phyloP scores from a whole-genome alignment of 2,113 vertebrate genomes.

The Cyprinus carpio region DNA sequence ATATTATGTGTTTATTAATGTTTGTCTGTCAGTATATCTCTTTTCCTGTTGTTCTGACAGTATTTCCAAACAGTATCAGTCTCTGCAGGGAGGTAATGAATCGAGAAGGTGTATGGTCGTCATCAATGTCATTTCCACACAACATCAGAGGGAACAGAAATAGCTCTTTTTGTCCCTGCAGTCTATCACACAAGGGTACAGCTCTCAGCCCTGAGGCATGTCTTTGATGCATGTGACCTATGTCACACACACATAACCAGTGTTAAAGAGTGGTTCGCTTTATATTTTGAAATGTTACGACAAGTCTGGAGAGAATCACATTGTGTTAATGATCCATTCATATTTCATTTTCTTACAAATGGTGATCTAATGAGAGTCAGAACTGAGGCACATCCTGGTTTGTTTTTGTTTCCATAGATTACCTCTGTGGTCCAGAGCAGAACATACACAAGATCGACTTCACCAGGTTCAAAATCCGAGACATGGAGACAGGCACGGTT shows the following conservation, averaged over 20 bases:
- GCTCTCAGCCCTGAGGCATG: slow-evolving; percentile 4
- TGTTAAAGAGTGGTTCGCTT: background rate
- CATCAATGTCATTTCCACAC: slow-evolving; percentile 26
- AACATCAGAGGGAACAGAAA: slow-evolving; percentile 37
- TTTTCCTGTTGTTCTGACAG: background rate
- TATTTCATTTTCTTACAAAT: slow-evolving; percentile 6
- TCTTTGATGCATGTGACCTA: slow-evolving; percentile 10
- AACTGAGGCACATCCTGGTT: background rate
- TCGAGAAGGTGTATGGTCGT: background rate
- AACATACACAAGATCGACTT: slow-evolving; percentile 98
- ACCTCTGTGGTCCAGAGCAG: slow-evolving; percentile 92
- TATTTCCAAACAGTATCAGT: background rate
- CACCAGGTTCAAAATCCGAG: slow-evolving; percentile 96
- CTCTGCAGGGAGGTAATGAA: background rate
- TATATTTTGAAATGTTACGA: background rate
- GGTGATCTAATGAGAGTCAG: background rate
- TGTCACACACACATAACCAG: background rate
- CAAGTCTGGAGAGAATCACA: background rate
- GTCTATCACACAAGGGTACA: slow-evolving; percentile 1
- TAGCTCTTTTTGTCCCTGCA: slow-evolving; percentile 24
- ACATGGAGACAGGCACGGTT: slow-evolving; percentile 96
- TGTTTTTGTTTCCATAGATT: slow-evolving; percentile 78
- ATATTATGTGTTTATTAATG: background rate
- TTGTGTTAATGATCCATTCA: background rate
- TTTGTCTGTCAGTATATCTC: background rate